Conservation (phyloP, 2,113 vertebrate species). For the Naja naja region DNA sequence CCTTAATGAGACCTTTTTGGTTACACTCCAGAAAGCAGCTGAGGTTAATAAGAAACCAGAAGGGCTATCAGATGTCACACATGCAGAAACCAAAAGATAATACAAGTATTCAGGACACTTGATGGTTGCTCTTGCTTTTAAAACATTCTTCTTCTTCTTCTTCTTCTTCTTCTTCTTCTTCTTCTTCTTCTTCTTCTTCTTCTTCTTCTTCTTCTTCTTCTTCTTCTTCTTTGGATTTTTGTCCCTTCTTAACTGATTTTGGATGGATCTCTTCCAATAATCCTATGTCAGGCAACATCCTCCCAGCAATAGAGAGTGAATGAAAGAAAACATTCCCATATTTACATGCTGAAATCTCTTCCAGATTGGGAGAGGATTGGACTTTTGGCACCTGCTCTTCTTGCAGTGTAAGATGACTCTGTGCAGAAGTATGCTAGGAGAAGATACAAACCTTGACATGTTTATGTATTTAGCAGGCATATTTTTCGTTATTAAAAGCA, state of each 20-base stretch:
- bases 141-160: background rate
- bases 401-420: background rate
- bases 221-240: background rate
- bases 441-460: background rate
- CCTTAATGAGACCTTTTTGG: background rate
- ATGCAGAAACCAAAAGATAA: conserved; percentile 23
- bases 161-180: background rate
- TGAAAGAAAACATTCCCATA: background rate
- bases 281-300: background rate
- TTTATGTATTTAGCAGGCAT: background rate
- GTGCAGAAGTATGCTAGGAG: background rate
- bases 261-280: background rate
- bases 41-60: conserved; percentile 43
- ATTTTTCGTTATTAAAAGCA: background rate
- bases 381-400: background rate
- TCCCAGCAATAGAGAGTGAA: background rate
- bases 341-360: background rate
- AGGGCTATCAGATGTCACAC: conserved; percentile 22
- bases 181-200: too few species aligned
- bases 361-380: background rate
- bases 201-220: too few species aligned
- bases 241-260: background rate
- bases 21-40: conserved; percentile 46
- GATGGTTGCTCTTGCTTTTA: rapidly evolving
- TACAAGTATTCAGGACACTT: rapidly evolving